A percentile compares a stretch with the other conserved stretches of the same genome.
Conservation (phyloP, 2,888 invertebrate species). For the Paralinhomoeus sp. region DNA sequence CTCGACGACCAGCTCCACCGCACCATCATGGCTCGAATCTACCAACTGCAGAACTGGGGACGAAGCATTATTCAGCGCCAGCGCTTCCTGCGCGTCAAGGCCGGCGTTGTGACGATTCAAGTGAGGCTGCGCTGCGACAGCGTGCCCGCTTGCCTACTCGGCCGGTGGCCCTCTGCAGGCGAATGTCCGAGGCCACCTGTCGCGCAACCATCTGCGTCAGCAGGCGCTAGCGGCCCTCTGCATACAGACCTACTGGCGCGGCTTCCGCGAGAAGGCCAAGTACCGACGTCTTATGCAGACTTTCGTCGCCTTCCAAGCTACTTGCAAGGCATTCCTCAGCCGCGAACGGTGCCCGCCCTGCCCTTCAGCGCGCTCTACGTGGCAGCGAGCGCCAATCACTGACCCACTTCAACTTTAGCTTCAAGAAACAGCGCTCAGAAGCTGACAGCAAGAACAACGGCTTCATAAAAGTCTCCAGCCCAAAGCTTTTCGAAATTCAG, state of each 20-base stretch:
- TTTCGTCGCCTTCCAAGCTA: constrained; percentile 41
- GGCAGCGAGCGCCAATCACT: no score
- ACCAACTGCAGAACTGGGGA: constrained; percentile 73
- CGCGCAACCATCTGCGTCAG: constrained; percentile 32
- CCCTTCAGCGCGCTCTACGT: no score
- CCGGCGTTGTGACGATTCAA: constrained; percentile 47
- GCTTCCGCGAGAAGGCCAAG: constrained; percentile 43
- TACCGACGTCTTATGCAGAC: constrained; percentile 38
- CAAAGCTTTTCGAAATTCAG: constrained; percentile 3
- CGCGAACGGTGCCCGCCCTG: constrained; percentile 35
- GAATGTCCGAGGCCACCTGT: constrained; percentile 42
- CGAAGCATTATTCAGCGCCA: constrained; percentile 53
- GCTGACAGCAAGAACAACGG: neutral
- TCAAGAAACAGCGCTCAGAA: neutral
- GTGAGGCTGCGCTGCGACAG: constrained; percentile 23
- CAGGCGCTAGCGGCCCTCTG: constrained; percentile 33
- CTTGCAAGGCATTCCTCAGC: constrained; percentile 43
- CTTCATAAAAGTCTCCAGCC: neutral
- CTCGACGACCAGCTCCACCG: constrained; percentile 73
- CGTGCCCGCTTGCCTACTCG: constrained; percentile 1
- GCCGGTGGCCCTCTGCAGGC: constrained; percentile 31
- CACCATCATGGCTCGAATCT: constrained; percentile 73
- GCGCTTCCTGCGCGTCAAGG: constrained; percentile 40
- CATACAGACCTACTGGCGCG: constrained; percentile 57
- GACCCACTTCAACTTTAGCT: neutral